Conservation (phyloP, 2,797 vertebrate genomes). For the Rhinogobio ventralis region DNA sequence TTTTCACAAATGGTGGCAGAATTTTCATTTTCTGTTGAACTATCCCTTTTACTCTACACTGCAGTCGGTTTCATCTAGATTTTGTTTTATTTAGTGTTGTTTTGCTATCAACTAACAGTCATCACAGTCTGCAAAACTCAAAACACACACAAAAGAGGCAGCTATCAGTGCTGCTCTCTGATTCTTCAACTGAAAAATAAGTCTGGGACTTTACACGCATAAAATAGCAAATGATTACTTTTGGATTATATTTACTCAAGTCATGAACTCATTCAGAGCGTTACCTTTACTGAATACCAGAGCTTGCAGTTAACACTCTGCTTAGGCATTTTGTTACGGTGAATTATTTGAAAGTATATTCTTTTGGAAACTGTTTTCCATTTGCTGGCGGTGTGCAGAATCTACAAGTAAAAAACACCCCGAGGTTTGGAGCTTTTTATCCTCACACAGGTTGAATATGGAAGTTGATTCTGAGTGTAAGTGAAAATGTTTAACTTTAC, state of each 20-base stretch:
- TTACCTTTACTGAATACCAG: not conserved
- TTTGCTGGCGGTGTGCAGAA: slow-evolving; percentile 16
- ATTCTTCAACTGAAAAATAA: slow-evolving; percentile 1
- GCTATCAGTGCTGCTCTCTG: not conserved
- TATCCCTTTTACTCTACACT: not conserved
- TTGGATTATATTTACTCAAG: slow-evolving; percentile 10
- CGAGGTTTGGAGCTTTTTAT: slow-evolving; percentile 20
- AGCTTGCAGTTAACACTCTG: slow-evolving; percentile 13
- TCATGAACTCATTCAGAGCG: slow-evolving; percentile 18
- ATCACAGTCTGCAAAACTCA: not conserved
- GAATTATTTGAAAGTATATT: slow-evolving; percentile 27
- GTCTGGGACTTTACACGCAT: not conserved
- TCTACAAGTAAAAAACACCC: not conserved
- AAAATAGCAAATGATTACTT: slow-evolving; percentile 12
- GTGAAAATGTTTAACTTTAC: not conserved
- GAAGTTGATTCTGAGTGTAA: not conserved
- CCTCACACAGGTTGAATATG: not conserved
- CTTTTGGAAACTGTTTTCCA: slow-evolving; percentile 12
- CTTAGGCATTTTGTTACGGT: not conserved
- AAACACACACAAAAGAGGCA: not conserved
- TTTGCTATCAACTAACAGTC: not conserved
- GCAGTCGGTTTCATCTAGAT: not conserved
- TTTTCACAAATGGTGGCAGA: not conserved
- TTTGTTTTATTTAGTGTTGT: not conserved
- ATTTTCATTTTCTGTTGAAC: not conserved